Conservation (phyloP, 2,797 vertebrate species). For the Chaetophractus vellerosus region DNA sequence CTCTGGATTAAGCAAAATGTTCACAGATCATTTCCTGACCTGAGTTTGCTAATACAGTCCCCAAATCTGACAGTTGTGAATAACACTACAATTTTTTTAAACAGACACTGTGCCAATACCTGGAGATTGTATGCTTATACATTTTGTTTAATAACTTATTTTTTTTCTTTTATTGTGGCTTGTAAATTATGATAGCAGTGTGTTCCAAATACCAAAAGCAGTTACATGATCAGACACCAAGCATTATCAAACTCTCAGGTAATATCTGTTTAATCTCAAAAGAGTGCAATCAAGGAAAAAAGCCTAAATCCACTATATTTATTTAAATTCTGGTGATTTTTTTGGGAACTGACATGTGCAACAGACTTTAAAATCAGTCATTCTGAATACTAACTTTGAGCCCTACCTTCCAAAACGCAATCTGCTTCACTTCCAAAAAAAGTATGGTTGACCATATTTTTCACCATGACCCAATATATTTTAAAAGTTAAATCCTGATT, state of each 20-base stretch:
- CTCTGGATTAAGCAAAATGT: conserved; percentile 63
- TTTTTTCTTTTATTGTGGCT: conserved; percentile 60
- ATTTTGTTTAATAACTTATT: conserved; percentile 41
- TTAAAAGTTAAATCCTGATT: conserved; percentile 58
- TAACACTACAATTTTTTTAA: conserved; percentile 61
- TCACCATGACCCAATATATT: neutral
- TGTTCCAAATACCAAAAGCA: conserved; percentile 46
- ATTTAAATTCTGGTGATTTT: conserved; percentile 58
- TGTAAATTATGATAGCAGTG: conserved; percentile 52
- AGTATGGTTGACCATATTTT: neutral
- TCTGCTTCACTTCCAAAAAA: conserved; percentile 43
- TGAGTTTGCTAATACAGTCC: neutral
- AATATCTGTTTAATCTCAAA: conserved; percentile 53
- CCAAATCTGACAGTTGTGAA: conserved; percentile 11
- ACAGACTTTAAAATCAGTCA: conserved; percentile 60
- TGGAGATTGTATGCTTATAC: neutral
- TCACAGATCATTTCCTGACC: neutral
- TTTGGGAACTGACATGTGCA: conserved; percentile 52
- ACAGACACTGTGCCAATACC: neutral
- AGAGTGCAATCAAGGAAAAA: neutral
- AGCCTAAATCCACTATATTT: neutral
- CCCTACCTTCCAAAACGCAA: conserved; percentile 50
- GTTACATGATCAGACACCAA: conserved; percentile 49
- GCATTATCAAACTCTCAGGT: conserved; percentile 50
- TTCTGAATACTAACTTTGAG: conserved; percentile 52